Evolutionary conservation across 2,888 invertebrate genomes (phyloP), one percentile per base, ranked within the genome.

Genomic region (Pyrrhia umbra): DNA sequence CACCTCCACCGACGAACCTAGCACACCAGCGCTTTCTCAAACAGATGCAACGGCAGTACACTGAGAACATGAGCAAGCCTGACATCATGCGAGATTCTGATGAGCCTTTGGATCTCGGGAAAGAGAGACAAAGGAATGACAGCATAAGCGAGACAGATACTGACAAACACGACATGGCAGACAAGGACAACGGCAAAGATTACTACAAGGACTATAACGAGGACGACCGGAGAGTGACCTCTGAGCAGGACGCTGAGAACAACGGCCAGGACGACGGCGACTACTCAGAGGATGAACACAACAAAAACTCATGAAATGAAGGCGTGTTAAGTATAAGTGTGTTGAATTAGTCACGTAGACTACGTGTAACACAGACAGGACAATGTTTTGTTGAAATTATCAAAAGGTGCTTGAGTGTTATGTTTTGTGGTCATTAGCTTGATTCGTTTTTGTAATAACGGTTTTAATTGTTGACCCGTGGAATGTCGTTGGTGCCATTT

Each of bases 21-120:
- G 92, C 93, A 4, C 96, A 96, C 86, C 96, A 96, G 82, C 96
- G 96, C 79, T 96, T 95, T 85, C 86, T 96, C 60, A 96, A 96
- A 79, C 96, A 96, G 86, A 96, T 96, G 96, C 96, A 96, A 84
- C 95, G 96, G 50, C 94, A 95, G 75, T 96, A 96, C 88, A 93
- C 95, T 60, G 96, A 96, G 60, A 93, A 85, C 79, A 95, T 95
- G 83, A 92, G 92, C 81, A 95, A 96, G 73, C 89, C 96, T 9
- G 95, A 95, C 86, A 95, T 96, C 86, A 94, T 95, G 88, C 89
- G 96, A 42, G 94, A 92, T 70, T 78, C 94, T 3, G 96, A 96
- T 55, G 95, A 95, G 71, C 96, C 96, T 15, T 80, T 95, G 18
- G 94, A 96, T 80, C 90, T 96, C 18, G 96, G 95, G 57, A 95